Conservation (phyloP, 1,140 invertebrate species). For the Amphibalanus amphitrite region DNA sequence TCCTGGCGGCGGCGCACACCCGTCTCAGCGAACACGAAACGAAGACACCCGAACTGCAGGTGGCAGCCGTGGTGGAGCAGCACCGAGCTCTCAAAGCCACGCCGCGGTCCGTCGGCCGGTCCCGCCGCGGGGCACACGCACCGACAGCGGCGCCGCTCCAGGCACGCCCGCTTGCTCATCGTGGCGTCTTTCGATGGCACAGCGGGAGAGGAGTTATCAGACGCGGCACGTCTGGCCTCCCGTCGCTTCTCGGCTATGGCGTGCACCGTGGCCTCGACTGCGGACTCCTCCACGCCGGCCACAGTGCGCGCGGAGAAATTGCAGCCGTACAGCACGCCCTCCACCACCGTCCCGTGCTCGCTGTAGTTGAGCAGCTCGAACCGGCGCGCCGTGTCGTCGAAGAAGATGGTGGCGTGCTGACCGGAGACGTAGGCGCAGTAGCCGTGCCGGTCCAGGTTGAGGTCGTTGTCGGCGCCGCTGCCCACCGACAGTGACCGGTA, state of each 20-base stretch:
- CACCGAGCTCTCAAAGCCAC: background rate
- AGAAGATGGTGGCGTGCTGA: constrained; percentile 73
- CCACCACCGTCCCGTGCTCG: constrained; percentile 66
- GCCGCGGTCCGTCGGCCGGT: background rate
- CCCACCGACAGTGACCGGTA: constrained; percentile 14
- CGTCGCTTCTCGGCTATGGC: background rate
- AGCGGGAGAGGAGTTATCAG: too few relatives aligned
- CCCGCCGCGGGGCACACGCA: background rate
- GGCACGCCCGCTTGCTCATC: background rate
- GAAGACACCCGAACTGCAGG: constrained; percentile 3
- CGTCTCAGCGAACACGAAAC: background rate
- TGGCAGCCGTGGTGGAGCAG: background rate
- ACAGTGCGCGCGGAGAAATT: constrained; percentile 41
- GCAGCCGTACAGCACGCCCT: constrained; percentile 69
- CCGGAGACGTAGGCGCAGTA: constrained; percentile 58
- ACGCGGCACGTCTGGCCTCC: background rate
- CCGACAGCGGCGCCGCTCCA: background rate
- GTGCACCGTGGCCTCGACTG: background rate
- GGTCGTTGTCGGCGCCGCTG: constrained; percentile 18
- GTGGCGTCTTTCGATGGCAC: too few relatives aligned
- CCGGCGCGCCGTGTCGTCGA: constrained; percentile 60
- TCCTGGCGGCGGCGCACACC: background rate
- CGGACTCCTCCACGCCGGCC: background rate
- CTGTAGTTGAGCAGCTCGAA: constrained; percentile 88
- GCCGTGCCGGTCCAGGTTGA: constrained; percentile 27